phyloP scores from a whole-genome alignment of 2,888 invertebrate species.

The Cryptocephalus moraei region DNA sequence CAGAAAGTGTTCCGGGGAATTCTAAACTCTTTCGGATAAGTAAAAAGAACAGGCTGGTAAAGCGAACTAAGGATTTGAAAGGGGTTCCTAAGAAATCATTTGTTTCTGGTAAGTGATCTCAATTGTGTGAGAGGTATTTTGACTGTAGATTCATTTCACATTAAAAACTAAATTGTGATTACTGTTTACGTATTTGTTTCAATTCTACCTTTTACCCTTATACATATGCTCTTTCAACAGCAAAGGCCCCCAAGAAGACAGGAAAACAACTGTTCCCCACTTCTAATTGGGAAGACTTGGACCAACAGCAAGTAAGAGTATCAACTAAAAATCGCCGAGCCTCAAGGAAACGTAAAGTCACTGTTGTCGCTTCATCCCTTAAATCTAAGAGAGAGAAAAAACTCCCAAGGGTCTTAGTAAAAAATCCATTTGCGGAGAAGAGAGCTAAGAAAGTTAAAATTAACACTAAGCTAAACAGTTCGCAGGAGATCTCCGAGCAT shows the following conservation, averaged over 20 bases:
- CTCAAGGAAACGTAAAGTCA: too few relatives aligned
- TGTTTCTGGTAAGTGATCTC: background rate
- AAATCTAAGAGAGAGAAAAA: constrained; percentile 8
- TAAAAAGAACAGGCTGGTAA: background rate
- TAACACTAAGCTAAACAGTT: constrained; percentile 55
- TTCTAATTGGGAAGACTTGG: too few relatives aligned
- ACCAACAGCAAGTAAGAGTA: too few relatives aligned
- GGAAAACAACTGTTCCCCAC: too few relatives aligned
- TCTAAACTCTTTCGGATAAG: too few relatives aligned
- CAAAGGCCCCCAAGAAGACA: constrained; percentile 1
- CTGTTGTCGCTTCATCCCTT: background rate
- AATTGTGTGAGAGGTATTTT: too few relatives aligned
- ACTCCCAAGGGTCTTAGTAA: background rate
- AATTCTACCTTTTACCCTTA: background rate
- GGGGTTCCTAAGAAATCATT: background rate
- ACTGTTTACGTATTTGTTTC: background rate
- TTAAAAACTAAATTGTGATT: background rate
- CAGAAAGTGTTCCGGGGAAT: too few relatives aligned
- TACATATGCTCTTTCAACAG: constrained; percentile 2
- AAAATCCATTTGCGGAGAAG: too few relatives aligned
- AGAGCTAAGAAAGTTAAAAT: constrained; percentile 62
- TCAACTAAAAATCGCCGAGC: too few relatives aligned
- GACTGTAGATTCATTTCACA: too few relatives aligned
- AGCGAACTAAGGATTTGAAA: background rate
- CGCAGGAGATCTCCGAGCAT: constrained; percentile 65